These are phyloP conservation scores for Cephus nigrinus DNA, from an alignment of 2,888 invertebrate species.

Conservation along the genomic window DNA sequence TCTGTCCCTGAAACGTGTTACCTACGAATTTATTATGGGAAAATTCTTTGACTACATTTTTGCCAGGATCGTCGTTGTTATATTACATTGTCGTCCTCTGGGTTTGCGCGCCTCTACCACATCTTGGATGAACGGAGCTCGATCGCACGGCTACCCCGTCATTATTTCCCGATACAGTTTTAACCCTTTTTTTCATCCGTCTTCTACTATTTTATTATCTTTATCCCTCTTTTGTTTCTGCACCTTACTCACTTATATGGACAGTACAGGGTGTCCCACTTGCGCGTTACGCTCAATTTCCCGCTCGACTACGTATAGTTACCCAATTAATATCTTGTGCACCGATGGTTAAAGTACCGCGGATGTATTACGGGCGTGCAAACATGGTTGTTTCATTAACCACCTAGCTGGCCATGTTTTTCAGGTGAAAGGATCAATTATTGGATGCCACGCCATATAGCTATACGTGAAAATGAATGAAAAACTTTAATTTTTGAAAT, in stretches of 20 bases:
- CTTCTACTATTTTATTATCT: constrained; percentile 38
- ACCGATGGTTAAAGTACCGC: neutral
- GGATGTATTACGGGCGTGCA: neutral
- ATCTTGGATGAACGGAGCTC: constrained; percentile 35
- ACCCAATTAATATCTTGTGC: constrained; percentile 29
- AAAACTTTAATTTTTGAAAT: neutral
- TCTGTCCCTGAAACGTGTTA: neutral
- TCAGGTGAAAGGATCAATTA: neutral
- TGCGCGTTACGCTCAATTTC: constrained; percentile 39
- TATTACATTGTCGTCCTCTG: neutral
- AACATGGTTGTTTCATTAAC: neutral
- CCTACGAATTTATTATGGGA: neutral
- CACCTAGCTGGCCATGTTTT: neutral
- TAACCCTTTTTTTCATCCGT: constrained; percentile 43
- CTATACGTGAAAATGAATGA: neutral
- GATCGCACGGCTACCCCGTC: constrained; percentile 49
- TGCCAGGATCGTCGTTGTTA: neutral
- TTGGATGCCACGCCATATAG: neutral
- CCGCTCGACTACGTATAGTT: constrained; percentile 33
- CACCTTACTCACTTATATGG: constrained; percentile 1
- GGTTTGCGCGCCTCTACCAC: neutral
- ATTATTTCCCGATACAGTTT: constrained; percentile 59
- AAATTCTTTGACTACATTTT: neutral
- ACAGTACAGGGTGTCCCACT: constrained; percentile 23
- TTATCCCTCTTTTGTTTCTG: constrained; percentile 32